phyloP scores from a whole-genome alignment of 2,113 vertebrate genomes.

The Artemisiospiza belli region DNA sequence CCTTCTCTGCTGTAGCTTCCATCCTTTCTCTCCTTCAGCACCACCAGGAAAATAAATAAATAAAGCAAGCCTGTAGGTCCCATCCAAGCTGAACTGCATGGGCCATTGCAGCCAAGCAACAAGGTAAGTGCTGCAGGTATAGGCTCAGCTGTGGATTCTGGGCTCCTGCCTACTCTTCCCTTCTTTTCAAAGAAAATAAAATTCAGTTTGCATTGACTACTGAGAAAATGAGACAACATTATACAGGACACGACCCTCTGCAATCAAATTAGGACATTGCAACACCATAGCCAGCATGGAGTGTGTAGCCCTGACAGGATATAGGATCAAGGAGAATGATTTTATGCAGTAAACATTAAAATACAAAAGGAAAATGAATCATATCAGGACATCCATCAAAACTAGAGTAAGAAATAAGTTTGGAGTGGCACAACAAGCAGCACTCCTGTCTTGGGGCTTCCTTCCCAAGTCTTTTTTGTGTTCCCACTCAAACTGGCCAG shows the following conservation, averaged over 20 bases:
- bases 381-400: neutral
- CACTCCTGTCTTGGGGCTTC: neutral
- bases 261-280: conserved; percentile 59
- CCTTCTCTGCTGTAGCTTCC: neutral
- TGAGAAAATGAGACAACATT: conserved; percentile 50
- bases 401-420: neutral
- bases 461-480: neutral
- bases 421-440: neutral
- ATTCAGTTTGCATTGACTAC: conserved; percentile 54
- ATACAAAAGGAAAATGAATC: neutral
- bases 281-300: neutral
- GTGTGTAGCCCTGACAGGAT: neutral
- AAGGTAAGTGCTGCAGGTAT: neutral
- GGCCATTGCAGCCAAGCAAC: neutral
- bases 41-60: neutral
- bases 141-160: neutral
- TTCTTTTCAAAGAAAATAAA: conserved; percentile 44
- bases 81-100: neutral
- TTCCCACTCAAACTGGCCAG: neutral
- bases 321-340: neutral
- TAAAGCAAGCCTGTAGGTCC: neutral
- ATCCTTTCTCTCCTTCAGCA: neutral
- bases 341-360: conserved; percentile 15
- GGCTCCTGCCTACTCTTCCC: neutral
- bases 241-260: conserved; percentile 45